phyloP scores from a whole-genome alignment of 2,888 invertebrate genomes.

The Tenodera sinensis region DNA sequence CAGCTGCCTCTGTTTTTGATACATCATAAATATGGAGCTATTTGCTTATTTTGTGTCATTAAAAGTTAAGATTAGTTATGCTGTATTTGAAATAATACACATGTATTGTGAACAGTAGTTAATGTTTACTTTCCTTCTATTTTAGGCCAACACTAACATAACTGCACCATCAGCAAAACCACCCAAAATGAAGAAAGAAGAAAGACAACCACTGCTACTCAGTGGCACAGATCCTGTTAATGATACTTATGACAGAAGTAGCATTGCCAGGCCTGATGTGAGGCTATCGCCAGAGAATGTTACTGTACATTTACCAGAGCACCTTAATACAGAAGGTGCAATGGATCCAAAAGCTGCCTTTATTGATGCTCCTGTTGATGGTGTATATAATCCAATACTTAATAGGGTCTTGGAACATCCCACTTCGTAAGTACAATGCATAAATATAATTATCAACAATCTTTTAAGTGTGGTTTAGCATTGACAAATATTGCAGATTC shows the following conservation, averaged over 20 bases:
- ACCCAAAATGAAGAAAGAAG: conserved; percentile 48
- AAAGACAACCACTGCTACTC: conserved; percentile 63
- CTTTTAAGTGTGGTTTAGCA: no score
- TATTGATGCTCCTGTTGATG: conserved; percentile 22
- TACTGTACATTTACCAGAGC: conserved; percentile 42
- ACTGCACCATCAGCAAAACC: background rate
- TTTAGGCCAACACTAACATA: background rate
- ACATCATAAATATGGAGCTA: no score
- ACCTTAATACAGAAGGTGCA: conserved; percentile 31
- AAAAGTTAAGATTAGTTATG: no score
- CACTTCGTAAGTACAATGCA: conserved; percentile 67
- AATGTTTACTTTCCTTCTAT: background rate
- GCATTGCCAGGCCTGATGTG: conserved; percentile 41
- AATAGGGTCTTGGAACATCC: conserved; percentile 72
- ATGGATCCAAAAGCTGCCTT: conserved; percentile 36
- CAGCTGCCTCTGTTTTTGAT: no score
- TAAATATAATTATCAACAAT: no score
- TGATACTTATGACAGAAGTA: conserved; percentile 34
- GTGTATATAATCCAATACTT: conserved; percentile 56
- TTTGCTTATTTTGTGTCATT: no score
- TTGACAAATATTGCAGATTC: no score
- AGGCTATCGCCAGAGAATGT: conserved; percentile 47
- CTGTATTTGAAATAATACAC: background rate
- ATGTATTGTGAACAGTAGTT: background rate
- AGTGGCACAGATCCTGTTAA: conserved; percentile 33